Percentiles rank a stretch among this genome's conserved stretches.
phyloP scores from a whole-genome alignment of 2,797 vertebrate species.

The Craterocephalus amniculus region DNA sequence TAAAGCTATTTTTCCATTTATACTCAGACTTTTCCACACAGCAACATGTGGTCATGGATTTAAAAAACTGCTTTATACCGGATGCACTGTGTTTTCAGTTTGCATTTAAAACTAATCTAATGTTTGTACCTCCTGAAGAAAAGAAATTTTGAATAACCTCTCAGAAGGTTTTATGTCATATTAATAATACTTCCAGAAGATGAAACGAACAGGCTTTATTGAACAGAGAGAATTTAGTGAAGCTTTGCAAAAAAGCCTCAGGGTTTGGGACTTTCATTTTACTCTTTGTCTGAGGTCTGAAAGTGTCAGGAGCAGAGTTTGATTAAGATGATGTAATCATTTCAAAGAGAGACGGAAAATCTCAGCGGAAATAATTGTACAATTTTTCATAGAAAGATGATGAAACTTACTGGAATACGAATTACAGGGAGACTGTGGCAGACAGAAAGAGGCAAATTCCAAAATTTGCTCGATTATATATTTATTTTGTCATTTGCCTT shows the following conservation, averaged over 20 bases:
- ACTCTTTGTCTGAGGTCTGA: background rate
- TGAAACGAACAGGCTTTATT: background rate
- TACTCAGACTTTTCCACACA: background rate
- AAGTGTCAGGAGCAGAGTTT: background rate
- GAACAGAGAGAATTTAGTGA: background rate
- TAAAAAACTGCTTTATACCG: background rate
- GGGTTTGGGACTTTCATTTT: background rate
- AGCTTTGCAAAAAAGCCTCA: background rate
- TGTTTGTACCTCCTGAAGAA: background rate
- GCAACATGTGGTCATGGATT: background rate
- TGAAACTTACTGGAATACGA: background rate
- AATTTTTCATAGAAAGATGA: background rate
- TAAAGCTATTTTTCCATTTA: background rate
- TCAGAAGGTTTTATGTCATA: background rate
- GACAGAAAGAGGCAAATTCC: too few species aligned
- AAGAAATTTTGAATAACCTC: background rate
- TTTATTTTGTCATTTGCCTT: too few species aligned
- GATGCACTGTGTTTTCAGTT: background rate
- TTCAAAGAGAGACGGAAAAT: background rate
- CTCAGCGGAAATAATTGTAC: too few species aligned
- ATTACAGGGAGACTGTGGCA: background rate
- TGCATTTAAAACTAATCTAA: background rate
- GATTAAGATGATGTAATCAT: background rate
- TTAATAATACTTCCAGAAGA: background rate
- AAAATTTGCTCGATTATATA: too few species aligned